phyloP scores from a whole-genome alignment of 2,113 vertebrate species.

The Anser brachyrhynchus region DNA sequence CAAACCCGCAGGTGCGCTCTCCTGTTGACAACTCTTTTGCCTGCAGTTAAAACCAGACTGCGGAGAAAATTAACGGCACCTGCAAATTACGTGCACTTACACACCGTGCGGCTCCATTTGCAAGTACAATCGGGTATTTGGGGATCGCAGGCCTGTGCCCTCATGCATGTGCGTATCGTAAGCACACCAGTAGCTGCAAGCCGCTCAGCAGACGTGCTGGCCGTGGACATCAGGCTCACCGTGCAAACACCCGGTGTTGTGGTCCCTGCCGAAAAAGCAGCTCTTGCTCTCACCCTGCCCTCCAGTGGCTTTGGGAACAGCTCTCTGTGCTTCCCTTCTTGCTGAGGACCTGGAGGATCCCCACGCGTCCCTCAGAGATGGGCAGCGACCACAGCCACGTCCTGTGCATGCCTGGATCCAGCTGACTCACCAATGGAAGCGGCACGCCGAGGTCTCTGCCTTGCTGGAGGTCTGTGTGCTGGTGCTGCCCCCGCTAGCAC shows the following conservation, averaged over 20 bases:
- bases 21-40: neutral
- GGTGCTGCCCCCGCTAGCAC: neutral
- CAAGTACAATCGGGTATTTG: slow-evolving; percentile 23
- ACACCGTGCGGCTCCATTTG: slow-evolving; percentile 37
- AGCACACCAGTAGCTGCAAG: neutral
- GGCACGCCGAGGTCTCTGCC: neutral
- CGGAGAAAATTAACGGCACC: slow-evolving; percentile 33
- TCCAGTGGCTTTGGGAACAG: neutral
- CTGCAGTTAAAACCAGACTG: slow-evolving; percentile 28
- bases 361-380: neutral
- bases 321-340: neutral
- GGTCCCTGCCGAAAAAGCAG: neutral
- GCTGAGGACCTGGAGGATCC: neutral
- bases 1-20: neutral
- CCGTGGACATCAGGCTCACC: neutral
- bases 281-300: neutral
- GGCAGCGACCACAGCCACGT: neutral
- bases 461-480: neutral
- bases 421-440: neutral
- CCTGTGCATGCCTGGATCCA: neutral
- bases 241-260: neutral
- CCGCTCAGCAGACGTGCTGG: neutral
- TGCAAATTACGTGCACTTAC: neutral
- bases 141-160: neutral
- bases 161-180: slow-evolving; percentile 1